Base-by-base conservation (phyloP, 1,140 invertebrate species). In the Drosophila nigrodunni region DNA sequence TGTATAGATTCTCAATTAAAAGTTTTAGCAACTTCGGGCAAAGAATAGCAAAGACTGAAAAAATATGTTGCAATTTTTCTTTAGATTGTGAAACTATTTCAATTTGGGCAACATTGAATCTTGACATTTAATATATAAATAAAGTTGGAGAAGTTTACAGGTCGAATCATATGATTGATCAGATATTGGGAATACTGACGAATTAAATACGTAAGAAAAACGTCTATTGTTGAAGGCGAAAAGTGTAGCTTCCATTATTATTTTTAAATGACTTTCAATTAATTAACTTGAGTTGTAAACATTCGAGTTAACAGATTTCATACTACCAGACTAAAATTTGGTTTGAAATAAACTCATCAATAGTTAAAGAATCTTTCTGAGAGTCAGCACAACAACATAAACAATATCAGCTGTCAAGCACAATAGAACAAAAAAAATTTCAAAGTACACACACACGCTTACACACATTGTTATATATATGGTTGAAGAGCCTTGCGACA, bases 11-110 rank as follows among this genome's bases (percentile, higher is more conserved):
- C 71, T 87, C 83, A 87, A 87, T 87, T 88, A 87, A 87, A 87
- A 87, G 80, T 87, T 86, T 77, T 62, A 35, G 49, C 69, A 49
- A 66, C 67, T 83, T 67, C 68, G 59, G 55, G 4, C 49, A 30
- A 46, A 46, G 41, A 61, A 70, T 8, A 55, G 43, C 47, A 47
- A 49, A 58, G 43, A 11, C 41, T 44, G 49, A 35, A 55, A 52
- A 44, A 74, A 43, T 34, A 39, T 50, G 66, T 55, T 82, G 35
- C 75, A 60, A 41, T 15, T 65, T 43, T 58, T 65, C 46, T 39
- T 43, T n/a, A 68, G 65, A 62, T 78, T 74, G 74, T 54, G 66
- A 78, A 86, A 86, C 78, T 86, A 85, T 85, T 85, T 80, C 81
- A 85, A 85, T 85, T 85, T 66, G 64, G 66, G 49, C 69, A 77